A percentile compares a stretch with the other conserved stretches of the same genome.
Evolutionary conservation across 2,888 invertebrate genomes (phyloP).

Genomic region (Halocaridina rubra): DNA sequence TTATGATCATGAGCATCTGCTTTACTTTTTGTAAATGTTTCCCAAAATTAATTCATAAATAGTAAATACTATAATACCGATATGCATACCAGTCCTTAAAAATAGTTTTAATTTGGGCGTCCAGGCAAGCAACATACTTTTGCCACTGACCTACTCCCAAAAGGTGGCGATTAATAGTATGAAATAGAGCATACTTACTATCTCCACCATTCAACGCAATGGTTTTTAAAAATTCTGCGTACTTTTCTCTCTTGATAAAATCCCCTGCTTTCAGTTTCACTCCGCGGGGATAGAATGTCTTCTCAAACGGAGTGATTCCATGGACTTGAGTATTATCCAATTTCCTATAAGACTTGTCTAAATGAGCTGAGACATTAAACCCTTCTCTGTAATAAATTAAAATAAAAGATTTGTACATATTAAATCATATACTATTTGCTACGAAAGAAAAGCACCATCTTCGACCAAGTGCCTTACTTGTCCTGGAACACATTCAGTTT

Average conservation of each 20-base stretch:
- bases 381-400: slow-evolving; percentile 19
- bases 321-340: background rate
- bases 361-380: slow-evolving; percentile 37
- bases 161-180: background rate
- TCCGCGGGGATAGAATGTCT: slow-evolving; percentile 41
- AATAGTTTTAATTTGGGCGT: no score
- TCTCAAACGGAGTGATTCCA: slow-evolving; percentile 34
- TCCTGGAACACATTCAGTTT: no score
- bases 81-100: no score
- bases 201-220: slow-evolving; percentile 17
- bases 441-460: no score
- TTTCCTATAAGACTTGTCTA: slow-evolving; percentile 28
- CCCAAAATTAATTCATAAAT: no score
- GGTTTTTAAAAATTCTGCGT: slow-evolving; percentile 20
- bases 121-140: no score
- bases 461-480: no score
- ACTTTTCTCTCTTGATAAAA: slow-evolving; percentile 22
- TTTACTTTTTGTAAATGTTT: no score
- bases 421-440: no score
- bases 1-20: no score
- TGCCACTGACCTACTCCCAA: no score
- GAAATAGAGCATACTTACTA: slow-evolving; percentile 14
- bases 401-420: background rate
- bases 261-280: slow-evolving; percentile 18
- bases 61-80: no score